Percentiles rank a stretch among this genome's conserved stretches.
Evolutionary conservation across 2,797 vertebrate species (phyloP).

Genomic region (Fringilla coelebs): DNA sequence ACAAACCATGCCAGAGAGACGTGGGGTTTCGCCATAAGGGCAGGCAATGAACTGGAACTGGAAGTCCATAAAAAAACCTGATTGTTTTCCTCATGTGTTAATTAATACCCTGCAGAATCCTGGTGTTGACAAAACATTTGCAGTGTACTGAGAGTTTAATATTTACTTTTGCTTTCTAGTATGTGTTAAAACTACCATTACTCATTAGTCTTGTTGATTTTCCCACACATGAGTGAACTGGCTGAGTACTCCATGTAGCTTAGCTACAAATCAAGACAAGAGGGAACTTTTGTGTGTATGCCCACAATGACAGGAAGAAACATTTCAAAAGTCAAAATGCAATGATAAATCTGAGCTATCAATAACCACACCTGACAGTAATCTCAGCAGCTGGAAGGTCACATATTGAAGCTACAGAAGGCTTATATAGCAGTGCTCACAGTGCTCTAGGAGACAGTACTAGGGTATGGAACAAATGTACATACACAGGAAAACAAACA

Average conservation of each 20-base stretch:
- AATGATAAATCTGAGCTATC: not conserved
- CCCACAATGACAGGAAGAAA: not conserved
- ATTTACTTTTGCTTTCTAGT: conserved; percentile 12
- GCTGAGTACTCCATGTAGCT: not conserved
- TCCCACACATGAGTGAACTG: not conserved
- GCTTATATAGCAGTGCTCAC: rapidly evolving
- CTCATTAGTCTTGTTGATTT: not conserved
- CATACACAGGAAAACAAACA: not conserved
- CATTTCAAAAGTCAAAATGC: not conserved
- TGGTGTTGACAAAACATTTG: not conserved
- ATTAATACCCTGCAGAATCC: not conserved
- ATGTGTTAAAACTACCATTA: not conserved
- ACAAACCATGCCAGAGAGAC: not conserved
- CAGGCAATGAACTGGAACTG: not conserved
- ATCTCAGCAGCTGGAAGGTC: not conserved
- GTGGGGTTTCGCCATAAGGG: not conserved
- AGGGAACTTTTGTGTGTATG: not conserved
- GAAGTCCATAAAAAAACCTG: not conserved
- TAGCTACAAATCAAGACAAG: not conserved
- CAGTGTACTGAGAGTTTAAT: not conserved
- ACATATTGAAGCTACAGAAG: rapidly evolving
- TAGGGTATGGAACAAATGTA: not conserved
- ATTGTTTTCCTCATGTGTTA: not conserved
- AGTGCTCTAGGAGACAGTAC: not conserved
- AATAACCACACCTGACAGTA: not conserved